Evolutionary conservation across 2,888 invertebrate species (phyloP), one percentile per base, ranked within the genome.

Genomic region (Melanchra persicariae): DNA sequence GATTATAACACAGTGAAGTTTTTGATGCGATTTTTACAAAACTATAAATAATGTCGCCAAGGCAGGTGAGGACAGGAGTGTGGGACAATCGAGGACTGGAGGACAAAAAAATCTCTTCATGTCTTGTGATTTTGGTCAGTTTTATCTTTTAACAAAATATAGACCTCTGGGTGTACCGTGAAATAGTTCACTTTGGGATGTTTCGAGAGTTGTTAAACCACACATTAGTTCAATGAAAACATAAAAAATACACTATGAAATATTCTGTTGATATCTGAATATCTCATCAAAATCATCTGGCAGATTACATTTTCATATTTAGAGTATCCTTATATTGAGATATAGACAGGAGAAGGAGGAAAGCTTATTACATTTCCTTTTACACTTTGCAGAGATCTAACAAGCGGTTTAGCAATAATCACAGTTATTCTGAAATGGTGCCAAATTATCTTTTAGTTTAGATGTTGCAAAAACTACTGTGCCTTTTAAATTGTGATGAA

Each of bases 71-170:
- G 95, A 95, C 87, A 93, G 92, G 85, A 68, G 71, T 75, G 70
- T 81, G 85, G 82, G 84, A 85, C 77, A 77, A 64, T 79, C 54
- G 89, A 82, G 82, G 84, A 85, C 81, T 81, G 71, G 72, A 71
- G 77, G 80, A 84, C 87, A 92, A 94, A 95, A 94, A 94, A 92
- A 81, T 79, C 89, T 91, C 88, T 93, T 94, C 93, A 93, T 92
- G 91, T 92, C 91, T 91, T 93, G 94, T 94, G 95, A 95, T 93
- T 92, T 91, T 92, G 95, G 95, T 94, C 93, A 94, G 85, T 89
- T 91, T 93, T 94, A 95, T 94, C 94, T 93, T 90, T 91, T 88
- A 89, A 94, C 94, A 95, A 93, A 94, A 93, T 94, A 93, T 91
- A 91, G 88, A 87, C 83, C 88, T 87, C 88, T 93, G 90, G 90